These are phyloP conservation scores for Rhinoraja longicauda DNA, from an alignment of 2,797 vertebrate species.

Conservation along the genomic window DNA sequence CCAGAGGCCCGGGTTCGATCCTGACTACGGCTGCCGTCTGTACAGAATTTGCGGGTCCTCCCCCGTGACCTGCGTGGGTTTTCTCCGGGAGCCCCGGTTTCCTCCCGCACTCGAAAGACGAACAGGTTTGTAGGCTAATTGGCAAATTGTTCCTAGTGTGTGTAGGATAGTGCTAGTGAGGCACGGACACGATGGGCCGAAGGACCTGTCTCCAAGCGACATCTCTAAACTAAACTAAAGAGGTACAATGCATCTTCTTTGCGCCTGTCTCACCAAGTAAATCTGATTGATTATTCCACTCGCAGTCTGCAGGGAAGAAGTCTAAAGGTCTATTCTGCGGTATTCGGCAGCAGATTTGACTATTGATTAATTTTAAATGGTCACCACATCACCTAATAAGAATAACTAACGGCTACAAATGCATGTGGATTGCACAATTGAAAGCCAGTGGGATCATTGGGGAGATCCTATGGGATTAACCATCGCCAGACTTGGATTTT, in stretches of 20 bases:
- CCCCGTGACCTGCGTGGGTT: no score
- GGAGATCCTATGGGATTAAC: background rate
- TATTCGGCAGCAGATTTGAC: background rate
- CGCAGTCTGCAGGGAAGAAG: background rate
- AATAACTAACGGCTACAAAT: conserved; percentile 11
- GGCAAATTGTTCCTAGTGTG: no score
- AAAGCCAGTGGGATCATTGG: background rate
- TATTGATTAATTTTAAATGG: conserved; percentile 4
- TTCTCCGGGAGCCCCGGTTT: no score
- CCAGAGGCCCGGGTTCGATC: no score
- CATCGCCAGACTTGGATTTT: background rate
- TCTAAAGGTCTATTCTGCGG: background rate
- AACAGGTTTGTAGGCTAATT: no score
- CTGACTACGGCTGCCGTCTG: no score
- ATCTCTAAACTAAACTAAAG: no score
- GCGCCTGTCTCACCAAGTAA: background rate
- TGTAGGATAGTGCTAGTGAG: no score
- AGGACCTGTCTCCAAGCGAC: background rate
- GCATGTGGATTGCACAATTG: background rate
- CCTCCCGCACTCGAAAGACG: no score
- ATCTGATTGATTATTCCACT: background rate
- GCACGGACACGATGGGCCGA: no score
- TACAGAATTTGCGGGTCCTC: no score
- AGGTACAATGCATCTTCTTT: background rate
- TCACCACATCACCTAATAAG: conserved; percentile 21